These are phyloP conservation scores for Drosophila watanabei DNA, from an alignment of 1,140 invertebrate species.

Conservation along the genomic window DNA sequence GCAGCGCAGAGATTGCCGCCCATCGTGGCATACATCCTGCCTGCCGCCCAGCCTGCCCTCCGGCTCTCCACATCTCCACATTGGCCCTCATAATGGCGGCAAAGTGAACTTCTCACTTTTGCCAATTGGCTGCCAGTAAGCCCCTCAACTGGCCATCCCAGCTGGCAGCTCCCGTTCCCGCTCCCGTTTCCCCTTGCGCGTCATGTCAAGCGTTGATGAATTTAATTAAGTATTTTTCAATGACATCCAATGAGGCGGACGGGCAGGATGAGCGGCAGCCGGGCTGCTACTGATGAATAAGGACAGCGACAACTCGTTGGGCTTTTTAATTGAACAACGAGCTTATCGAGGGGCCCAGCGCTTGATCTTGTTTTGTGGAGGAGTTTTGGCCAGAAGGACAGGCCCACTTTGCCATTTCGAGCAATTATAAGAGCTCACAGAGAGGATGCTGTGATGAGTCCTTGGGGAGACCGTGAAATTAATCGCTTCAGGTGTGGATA, in stretches of 20 bases:
- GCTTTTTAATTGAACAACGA: constrained; percentile 73
- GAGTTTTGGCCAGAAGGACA: background rate
- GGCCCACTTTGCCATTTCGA: constrained; percentile 1
- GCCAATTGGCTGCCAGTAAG: constrained; percentile 69
- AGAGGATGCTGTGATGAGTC: background rate
- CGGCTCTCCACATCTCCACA: constrained; percentile 24
- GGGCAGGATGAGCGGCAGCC: constrained; percentile 4
- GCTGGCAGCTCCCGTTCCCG: background rate
- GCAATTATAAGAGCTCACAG: background rate
- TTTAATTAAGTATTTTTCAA: constrained; percentile 84
- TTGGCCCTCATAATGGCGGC: constrained; percentile 67
- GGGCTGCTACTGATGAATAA: constrained; percentile 9
- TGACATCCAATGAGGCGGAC: constrained; percentile 62
- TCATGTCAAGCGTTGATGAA: constrained; percentile 82
- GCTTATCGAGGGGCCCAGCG: constrained; percentile 6
- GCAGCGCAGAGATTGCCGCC: constrained; percentile 18
- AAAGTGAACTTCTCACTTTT: constrained; percentile 78
- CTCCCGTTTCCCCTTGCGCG: constrained; percentile 22
- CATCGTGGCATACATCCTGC: constrained; percentile 5
- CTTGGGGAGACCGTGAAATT: background rate
- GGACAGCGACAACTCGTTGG: constrained; percentile 34
- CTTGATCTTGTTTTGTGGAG: constrained; percentile 20
- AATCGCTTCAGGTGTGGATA: constrained; percentile 14
- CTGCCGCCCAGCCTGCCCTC: background rate
- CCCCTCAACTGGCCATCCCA: constrained; percentile 12